Evolutionary conservation across 2,113 vertebrate species (phyloP), one percentile per base, ranked within the genome.

Genomic region (Sclerurus mexicanus): DNA sequence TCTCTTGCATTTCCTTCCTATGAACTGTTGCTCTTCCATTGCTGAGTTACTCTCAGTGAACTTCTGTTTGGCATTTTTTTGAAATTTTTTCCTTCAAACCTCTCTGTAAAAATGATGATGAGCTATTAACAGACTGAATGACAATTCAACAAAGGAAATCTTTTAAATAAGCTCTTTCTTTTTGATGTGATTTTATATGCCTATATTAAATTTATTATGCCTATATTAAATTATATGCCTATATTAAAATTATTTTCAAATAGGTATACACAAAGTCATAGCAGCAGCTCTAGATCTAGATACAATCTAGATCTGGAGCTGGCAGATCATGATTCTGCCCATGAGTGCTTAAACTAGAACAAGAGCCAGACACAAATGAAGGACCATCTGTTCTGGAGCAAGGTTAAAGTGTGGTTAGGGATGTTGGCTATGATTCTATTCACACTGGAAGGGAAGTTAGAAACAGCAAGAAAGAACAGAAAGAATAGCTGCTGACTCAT

Each of bases 401-500:
- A 81, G 5, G 9, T 33, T 23, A 58, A 74, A 46, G 2, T 0
- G 0, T 33, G 3, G 5, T 11, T 30, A 55, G 25, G 89, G 25
- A 14, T 39, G 14, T 50, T 71, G 22, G 23, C 44, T 44, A 23
- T 9, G 44, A 67, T 30, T 15, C 4, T 63, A 18, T 71, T 84
- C 60, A 59, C 25, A 44, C 6, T 42, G 6, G 20, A 62, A 85
- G 6, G 28, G 80, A 67, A 77, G 31, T 17, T 37, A 81, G 15
- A 15, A 71, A 46, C 15, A 49, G 44, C 40, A 88, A 76, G 47
- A 49, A 49, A 49, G 47, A 49, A 49, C 47, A 49, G 19, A 24
- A 49, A 49, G 23, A 24, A 33, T 56, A 67, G 19, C 9, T 0
- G 0, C 27, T 31, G n/a, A 53, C 17, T 12, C 4, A 0, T 24